Base-by-base conservation (phyloP, 1,140 invertebrate genomes). In the Dinothrombium tinctorium region DNA sequence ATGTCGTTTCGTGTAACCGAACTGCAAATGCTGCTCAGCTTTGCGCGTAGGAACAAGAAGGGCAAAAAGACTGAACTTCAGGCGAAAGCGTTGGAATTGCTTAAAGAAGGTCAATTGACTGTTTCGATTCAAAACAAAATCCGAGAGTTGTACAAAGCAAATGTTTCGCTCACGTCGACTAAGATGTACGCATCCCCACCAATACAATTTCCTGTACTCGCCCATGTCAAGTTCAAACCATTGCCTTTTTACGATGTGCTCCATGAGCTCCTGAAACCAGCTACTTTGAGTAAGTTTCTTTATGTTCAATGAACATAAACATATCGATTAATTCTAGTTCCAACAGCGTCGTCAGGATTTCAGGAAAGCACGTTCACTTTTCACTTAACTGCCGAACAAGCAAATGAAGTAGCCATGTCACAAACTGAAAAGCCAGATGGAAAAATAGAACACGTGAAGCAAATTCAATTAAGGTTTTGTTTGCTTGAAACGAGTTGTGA, bases 231-330 rank as follows among this genome's bases (percentile, higher is more conserved):
- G 52, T 70, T 92, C 43, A 86, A 83, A 58, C 73, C 69, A 55
- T 62, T 95, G 31, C 84, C 87, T 11, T 95, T 94, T 59, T 95
- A 80, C 59, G 86, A 94, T 58, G 65, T 84, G 43, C 53, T 84
- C 29, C 73, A 67, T 20, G 82, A 87, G 57, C 61, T 92, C 7
- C 61, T 92, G 41, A 84, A 86, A 61, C 84, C 86, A 36, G 33
- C 33, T 7, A 36, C 33, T 9, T 21, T 36, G 23, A 36, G 26
- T 8, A n/a, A 28, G 26, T 8, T n/a, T 2, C 28, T n/a, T n/a
- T 29, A 11, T 15, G 15, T 29, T 3, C 11, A 4, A 42, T 22
- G 11, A 2, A 7, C 11, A 20, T 28, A 12, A 41, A 29, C 14
- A 5, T 24, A 41, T 23, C 11, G 43, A 40, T 43, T 43, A 41